Conservation (phyloP, 2,888 invertebrate species). For the Anaspis maculata region DNA sequence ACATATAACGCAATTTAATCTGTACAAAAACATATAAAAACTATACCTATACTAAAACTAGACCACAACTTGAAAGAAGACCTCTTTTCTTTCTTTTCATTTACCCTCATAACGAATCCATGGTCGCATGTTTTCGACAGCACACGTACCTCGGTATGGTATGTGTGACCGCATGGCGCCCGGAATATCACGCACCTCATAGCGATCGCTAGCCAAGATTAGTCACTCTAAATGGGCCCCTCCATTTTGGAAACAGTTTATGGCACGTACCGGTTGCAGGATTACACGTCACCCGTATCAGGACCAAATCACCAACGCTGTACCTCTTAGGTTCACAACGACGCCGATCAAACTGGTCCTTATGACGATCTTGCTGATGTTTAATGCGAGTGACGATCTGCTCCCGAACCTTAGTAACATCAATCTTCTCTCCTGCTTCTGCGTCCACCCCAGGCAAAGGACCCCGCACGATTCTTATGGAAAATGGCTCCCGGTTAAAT, state of each 20-base stretch:
- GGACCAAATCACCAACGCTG: constrained; percentile 10
- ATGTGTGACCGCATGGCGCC: neutral
- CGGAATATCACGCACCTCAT: constrained; percentile 7
- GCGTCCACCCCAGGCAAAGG: too few species aligned
- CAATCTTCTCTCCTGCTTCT: too few species aligned
- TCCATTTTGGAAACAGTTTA: constrained; percentile 12
- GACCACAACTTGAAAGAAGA: too few species aligned
- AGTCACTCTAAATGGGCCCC: constrained; percentile 11
- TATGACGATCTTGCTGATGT: neutral
- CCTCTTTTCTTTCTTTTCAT: too few species aligned
- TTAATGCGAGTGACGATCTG: neutral
- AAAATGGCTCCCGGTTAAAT: too few species aligned
- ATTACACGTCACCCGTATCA: constrained; percentile 6
- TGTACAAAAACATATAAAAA: too few species aligned
- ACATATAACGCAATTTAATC: too few species aligned
- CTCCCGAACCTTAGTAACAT: neutral
- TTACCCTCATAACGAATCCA: too few species aligned
- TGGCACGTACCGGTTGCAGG: constrained; percentile 10
- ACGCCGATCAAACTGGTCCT: constrained; percentile 6
- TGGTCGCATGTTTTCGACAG: too few species aligned
- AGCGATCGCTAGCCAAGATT: constrained; percentile 4
- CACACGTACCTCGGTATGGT: too few species aligned
- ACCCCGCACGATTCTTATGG: too few species aligned
- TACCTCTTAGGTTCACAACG: constrained; percentile 2
- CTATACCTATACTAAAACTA: too few species aligned